A percentile compares a stretch with the other conserved stretches of the same genome.
These are phyloP conservation scores for Morpho achilles DNA, from an alignment of 2,888 invertebrate genomes.

Conservation along the genomic window DNA sequence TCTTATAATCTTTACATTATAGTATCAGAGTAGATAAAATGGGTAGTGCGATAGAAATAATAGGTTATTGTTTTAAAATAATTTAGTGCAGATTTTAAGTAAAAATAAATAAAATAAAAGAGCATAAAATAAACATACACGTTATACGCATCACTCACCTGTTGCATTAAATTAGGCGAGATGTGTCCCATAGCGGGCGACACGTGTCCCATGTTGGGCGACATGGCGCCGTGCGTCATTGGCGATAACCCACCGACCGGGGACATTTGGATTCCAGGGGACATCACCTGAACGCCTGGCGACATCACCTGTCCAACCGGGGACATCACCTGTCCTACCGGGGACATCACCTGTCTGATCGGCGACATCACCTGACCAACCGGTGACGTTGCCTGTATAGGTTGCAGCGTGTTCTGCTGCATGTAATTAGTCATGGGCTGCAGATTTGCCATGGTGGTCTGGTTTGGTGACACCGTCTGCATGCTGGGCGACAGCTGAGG, in stretches of 20 bases:
- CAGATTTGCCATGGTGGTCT: conserved; percentile 17
- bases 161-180: conserved; percentile 16
- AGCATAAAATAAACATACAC: too few relatives aligned
- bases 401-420: conserved; percentile 24
- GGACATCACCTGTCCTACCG: conserved; percentile 5
- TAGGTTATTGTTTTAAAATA: too few relatives aligned
- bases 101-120: too few relatives aligned
- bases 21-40: too few relatives aligned
- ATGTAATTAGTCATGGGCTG: conserved; percentile 25
- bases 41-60: too few relatives aligned
- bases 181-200: conserved; percentile 22
- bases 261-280: conserved; percentile 28
- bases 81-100: too few relatives aligned
- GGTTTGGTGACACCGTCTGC: conserved; percentile 18
- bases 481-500: conserved; percentile 28
- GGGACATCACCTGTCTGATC: background rate
- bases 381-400: conserved; percentile 17
- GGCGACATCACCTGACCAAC: background rate
- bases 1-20: too few relatives aligned
- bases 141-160: too few relatives aligned
- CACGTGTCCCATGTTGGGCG: conserved; percentile 37
- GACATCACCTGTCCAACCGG: conserved; percentile 15
- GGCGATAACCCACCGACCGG: conserved; percentile 31
- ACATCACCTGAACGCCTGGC: conserved; percentile 29
- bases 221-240: conserved; percentile 25